Conservation (phyloP, 2,888 invertebrate species). For the Andrena bucephala region DNA sequence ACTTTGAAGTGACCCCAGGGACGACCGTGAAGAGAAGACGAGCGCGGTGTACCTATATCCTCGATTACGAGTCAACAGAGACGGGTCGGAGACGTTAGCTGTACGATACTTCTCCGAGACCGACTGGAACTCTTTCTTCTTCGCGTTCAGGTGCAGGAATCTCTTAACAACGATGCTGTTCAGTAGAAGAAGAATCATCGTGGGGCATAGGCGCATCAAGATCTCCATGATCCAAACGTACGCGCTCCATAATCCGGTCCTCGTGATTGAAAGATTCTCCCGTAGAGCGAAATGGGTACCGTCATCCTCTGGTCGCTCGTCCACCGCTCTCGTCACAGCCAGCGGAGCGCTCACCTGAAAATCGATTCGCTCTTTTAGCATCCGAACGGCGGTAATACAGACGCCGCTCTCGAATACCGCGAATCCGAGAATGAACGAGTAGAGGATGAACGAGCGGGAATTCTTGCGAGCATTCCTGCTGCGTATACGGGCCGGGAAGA, state of each 20-base stretch:
- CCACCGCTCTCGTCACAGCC: conserved; percentile 56
- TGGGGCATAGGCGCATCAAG: conserved; percentile 50
- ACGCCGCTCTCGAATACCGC: conserved; percentile 43
- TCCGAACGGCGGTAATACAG: neutral
- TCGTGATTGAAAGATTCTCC: conserved; percentile 53
- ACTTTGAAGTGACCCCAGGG: too few species aligned
- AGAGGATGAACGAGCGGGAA: conserved; percentile 49
- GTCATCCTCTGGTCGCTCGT: conserved; percentile 36
- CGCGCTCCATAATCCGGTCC: conserved; percentile 43
- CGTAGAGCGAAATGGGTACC: conserved; percentile 46
- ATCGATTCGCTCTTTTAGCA: conserved; percentile 1
- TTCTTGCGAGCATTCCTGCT: conserved; percentile 61
- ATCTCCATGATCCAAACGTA: conserved; percentile 66
- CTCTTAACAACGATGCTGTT: conserved; percentile 62
- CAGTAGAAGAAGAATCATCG: conserved; percentile 53
- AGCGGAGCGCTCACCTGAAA: conserved; percentile 60
- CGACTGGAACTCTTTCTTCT: conserved; percentile 58
- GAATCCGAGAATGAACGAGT: conserved; percentile 64
- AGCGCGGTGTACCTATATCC: conserved; percentile 58
- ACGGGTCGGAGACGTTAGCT: conserved; percentile 47
- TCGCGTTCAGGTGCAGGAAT: conserved; percentile 61
- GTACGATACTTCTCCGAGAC: conserved; percentile 61
- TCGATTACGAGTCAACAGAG: conserved; percentile 57
- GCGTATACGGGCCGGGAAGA: conserved; percentile 65
- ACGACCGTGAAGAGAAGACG: neutral